Evolutionary conservation across 2,113 vertebrate species (phyloP).

Genomic region (Mionectes macconnelli): DNA sequence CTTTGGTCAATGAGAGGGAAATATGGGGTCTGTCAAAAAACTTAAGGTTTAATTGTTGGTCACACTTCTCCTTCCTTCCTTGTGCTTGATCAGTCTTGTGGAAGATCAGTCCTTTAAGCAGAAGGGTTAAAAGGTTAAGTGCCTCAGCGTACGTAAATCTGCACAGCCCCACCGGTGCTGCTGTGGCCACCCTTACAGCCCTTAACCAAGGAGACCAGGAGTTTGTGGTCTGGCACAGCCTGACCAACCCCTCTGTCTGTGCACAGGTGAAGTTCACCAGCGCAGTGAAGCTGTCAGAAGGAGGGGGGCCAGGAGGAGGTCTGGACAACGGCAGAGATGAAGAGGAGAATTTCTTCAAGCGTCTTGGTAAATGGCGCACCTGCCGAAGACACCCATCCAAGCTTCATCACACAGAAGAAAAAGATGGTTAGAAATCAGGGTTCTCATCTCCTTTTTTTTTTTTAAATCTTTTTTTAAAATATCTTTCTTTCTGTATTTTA

Average conservation of each 20-base stretch:
- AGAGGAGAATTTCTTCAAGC: constrained; percentile 99
- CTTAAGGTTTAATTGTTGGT: not conserved
- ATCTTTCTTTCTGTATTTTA: constrained; percentile 51
- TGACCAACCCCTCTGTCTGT: not conserved
- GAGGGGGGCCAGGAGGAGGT: constrained; percentile 79
- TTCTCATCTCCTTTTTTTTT: constrained; percentile 73
- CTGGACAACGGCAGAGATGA: constrained; percentile 91
- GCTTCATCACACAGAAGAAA: constrained; percentile 92
- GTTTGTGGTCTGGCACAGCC: not conserved
- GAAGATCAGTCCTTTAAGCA: not conserved
- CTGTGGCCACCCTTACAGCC: not conserved
- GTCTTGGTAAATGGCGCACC: constrained; percentile 96
- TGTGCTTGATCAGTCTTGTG: not conserved
- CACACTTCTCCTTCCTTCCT: not conserved
- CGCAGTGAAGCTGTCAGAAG: constrained; percentile 94
- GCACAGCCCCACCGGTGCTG: not conserved
- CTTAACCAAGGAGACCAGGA: not conserved
- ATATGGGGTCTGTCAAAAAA: not conserved
- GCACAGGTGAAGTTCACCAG: constrained; percentile 97
- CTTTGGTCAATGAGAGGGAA: not conserved
- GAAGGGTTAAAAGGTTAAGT: constrained; percentile 6
- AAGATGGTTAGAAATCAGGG: constrained; percentile 87
- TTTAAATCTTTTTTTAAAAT: not conserved
- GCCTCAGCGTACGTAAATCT: not conserved
- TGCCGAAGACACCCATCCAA: constrained; percentile 89